Evolutionary conservation across 2,113 vertebrate genomes (phyloP).

Genomic region (Leptosomus discolor): DNA sequence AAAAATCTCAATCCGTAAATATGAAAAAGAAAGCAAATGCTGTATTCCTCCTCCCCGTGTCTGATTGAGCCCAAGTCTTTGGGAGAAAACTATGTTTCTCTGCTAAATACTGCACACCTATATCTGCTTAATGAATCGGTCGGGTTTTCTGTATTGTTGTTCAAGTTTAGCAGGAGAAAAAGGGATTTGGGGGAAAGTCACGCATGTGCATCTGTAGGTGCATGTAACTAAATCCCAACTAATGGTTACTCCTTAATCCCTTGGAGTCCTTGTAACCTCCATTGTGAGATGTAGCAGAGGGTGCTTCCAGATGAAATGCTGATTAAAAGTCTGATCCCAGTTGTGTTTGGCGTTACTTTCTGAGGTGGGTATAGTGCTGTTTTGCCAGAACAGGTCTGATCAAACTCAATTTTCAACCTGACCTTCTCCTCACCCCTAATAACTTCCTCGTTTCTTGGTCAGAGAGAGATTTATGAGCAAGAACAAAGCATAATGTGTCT

Average conservation of each 20-base stretch:
- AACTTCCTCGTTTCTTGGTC: constrained; percentile 76
- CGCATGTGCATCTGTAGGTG: background rate
- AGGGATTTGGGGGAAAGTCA: background rate
- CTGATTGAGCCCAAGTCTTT: background rate
- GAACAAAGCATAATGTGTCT: constrained; percentile 75
- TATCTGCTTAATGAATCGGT: background rate
- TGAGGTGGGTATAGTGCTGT: background rate
- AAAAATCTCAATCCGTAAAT: background rate
- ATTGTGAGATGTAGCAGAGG: background rate
- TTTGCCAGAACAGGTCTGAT: constrained; percentile 58
- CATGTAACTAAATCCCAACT: background rate
- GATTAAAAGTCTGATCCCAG: background rate
- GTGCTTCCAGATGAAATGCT: background rate
- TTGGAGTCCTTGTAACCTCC: background rate
- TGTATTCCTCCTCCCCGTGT: background rate
- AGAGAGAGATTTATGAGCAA: constrained; percentile 73
- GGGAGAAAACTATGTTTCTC: background rate
- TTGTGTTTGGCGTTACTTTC: background rate
- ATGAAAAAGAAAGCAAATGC: background rate
- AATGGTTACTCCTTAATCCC: background rate
- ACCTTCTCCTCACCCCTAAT: constrained; percentile 74
- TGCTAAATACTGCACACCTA: background rate
- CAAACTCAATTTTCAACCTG: constrained; percentile 72
- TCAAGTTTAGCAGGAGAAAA: background rate
- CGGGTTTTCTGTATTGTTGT: background rate